Percentiles rank a stretch among this genome's conserved stretches.
These are phyloP conservation scores for Encarsia formosa DNA, from an alignment of 2,888 invertebrate genomes.

Conservation along the genomic window DNA sequence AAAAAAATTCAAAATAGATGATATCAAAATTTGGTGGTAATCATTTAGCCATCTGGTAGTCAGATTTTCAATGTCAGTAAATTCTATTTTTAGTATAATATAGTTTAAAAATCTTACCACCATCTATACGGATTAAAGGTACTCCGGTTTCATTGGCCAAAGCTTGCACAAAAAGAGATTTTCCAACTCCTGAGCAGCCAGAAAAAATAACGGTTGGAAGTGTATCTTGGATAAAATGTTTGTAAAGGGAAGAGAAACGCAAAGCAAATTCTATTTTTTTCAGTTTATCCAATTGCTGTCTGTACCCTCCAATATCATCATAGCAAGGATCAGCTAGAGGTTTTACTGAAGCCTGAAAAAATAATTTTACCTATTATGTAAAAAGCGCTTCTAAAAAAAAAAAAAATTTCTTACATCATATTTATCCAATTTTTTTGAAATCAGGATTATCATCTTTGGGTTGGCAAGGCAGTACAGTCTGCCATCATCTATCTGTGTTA, in stretches of 20 bases:
- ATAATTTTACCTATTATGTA: background rate
- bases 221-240: background rate
- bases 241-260: background rate
- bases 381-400: background rate
- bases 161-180: background rate
- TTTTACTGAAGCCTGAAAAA: background rate
- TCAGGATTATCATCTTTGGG: background rate
- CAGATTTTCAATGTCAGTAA: no score
- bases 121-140: background rate
- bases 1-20: no score
- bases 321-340: background rate
- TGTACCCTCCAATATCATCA: conserved; percentile 4
- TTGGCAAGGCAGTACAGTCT: background rate
- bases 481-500: background rate
- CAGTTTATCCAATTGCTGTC: background rate
- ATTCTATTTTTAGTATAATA: no score
- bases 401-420: conserved; percentile 1
- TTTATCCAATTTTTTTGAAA: background rate
- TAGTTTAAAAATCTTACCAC: background rate
- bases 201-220: background rate
- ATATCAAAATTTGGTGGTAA: no score
- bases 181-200: conserved; percentile 5
- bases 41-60: no score
- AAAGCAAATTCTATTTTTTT: conserved; percentile 5
- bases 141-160: conserved; percentile 6